These are phyloP conservation scores for Aspiorhynchus laticeps DNA, from an alignment of 2,113 vertebrate species.

Conservation along the genomic window DNA sequence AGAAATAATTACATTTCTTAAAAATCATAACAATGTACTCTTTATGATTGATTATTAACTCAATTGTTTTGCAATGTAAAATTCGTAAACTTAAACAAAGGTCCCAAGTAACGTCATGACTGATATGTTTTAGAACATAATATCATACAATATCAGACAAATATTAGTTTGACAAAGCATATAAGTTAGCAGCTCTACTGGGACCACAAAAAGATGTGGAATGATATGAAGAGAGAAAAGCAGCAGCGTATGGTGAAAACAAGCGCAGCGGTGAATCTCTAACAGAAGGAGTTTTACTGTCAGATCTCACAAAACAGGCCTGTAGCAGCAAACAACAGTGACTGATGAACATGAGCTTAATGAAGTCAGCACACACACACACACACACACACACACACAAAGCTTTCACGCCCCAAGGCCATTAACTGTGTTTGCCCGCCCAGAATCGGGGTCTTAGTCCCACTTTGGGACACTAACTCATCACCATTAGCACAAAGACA, in stretches of 20 bases:
- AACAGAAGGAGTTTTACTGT: not conserved
- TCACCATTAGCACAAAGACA: conserved; percentile 2
- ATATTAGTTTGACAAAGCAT: not conserved
- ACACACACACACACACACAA: conserved; percentile 74
- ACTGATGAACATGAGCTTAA: conserved; percentile 84
- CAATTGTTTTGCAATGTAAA: not conserved
- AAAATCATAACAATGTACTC: not conserved
- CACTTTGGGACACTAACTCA: conserved; percentile 38
- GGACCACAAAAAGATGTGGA: not conserved
- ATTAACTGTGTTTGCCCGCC: conserved; percentile 38
- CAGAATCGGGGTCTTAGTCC: conserved; percentile 46
- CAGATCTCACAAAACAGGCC: conserved; percentile 66
- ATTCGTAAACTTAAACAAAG: not conserved
- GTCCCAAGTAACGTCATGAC: not conserved
- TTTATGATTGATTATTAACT: not conserved
- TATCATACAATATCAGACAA: not conserved
- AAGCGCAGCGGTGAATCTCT: conserved; percentile 5
- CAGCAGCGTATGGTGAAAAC: not conserved
- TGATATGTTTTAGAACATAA: not conserved
- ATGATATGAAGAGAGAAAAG: not conserved
- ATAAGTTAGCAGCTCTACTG: not conserved
- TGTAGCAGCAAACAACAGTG: conserved; percentile 75
- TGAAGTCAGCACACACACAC: conserved; percentile 79
- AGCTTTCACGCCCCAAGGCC: conserved; percentile 46
- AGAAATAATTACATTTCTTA: not conserved